These are phyloP conservation scores for Peromyscus melanophrys DNA, from an alignment of 2,797 vertebrate genomes.

Conservation along the genomic window DNA sequence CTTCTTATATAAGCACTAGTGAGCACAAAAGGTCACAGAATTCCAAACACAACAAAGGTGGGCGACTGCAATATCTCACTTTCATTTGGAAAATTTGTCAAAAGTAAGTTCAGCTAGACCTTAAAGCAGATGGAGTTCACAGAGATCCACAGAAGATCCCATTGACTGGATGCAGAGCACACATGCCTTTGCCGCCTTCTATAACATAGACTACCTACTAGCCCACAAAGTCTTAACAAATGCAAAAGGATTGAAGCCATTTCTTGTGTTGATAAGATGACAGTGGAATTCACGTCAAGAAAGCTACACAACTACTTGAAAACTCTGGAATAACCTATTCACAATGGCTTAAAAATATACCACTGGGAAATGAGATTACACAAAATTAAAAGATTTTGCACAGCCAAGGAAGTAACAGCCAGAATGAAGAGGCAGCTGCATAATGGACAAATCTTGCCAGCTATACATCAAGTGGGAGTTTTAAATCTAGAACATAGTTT, in stretches of 20 bases:
- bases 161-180: not conserved
- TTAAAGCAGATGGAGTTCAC: not conserved
- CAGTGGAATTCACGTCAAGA: not conserved
- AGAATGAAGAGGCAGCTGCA: not conserved
- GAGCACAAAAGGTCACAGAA: not conserved
- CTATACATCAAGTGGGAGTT: not conserved
- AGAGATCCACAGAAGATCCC: not conserved
- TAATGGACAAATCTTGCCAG: not conserved
- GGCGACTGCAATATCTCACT: not conserved
- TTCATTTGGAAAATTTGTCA: not conserved
- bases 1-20: not conserved
- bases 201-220: not conserved
- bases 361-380: not conserved
- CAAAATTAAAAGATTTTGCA: not conserved
- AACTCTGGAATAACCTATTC: not conserved
- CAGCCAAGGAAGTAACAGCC: not conserved
- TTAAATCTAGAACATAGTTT: not conserved
- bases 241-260: not conserved
- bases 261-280: not conserved
- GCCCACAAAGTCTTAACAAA: not conserved
- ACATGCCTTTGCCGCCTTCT: too few relatives aligned
- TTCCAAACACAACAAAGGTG: not conserved
- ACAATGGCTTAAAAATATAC: not conserved
- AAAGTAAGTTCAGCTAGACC: not conserved
- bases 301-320: not conserved